phyloP scores from a whole-genome alignment of 2,113 vertebrate genomes.

The Saguinus imperator region DNA sequence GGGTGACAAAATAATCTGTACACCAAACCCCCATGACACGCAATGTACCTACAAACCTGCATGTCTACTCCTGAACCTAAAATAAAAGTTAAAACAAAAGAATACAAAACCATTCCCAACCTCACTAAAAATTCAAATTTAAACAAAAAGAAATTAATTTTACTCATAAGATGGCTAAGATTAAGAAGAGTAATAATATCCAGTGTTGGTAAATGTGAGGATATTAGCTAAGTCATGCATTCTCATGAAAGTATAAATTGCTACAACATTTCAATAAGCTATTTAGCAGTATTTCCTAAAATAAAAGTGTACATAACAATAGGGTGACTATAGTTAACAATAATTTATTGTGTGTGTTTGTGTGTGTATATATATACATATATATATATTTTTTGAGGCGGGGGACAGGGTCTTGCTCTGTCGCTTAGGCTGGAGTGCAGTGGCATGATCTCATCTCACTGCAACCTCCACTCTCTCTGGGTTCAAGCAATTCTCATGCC shows the following conservation, averaged over 20 bases:
- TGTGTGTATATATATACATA: fast-evolving
- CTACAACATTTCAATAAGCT: neutral
- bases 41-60: too few relatives aligned
- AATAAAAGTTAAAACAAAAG: neutral
- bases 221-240: neutral
- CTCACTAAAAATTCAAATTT: neutral
- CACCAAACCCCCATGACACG: too few relatives aligned
- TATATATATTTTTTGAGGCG: too few relatives aligned
- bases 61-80: too few relatives aligned
- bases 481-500: too few relatives aligned
- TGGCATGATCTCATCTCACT: too few relatives aligned
- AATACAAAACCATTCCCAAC: neutral
- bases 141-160: conserved; percentile 15
- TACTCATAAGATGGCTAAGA: neutral
- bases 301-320: neutral
- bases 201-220: neutral
- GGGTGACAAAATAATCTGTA: too few relatives aligned
- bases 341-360: too few relatives aligned
- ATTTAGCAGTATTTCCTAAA: neutral
- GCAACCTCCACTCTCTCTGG: too few relatives aligned
- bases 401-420: too few relatives aligned
- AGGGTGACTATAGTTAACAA: too few relatives aligned
- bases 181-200: neutral
- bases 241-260: neutral
- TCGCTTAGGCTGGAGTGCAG: too few relatives aligned